Evolutionary conservation across 2,113 vertebrate species (phyloP).

Genomic region (Talpa occidentalis): DNA sequence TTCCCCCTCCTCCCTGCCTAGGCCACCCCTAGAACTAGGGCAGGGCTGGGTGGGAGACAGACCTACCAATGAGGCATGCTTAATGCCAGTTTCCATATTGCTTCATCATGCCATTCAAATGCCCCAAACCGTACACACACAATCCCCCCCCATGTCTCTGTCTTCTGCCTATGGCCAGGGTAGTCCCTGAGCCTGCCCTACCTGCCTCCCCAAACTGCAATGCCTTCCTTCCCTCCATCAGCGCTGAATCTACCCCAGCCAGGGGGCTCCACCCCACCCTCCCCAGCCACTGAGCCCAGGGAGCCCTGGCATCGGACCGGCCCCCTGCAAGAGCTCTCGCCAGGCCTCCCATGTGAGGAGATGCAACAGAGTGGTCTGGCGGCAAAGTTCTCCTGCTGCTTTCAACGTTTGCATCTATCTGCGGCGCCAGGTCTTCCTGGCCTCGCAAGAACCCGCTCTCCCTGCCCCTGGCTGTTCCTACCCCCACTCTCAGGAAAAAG

Average conservation of each 20-base stretch:
- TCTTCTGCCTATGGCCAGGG: not conserved
- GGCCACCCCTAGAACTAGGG: constrained; percentile 32
- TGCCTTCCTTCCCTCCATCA: not conserved
- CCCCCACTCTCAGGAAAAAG: not conserved
- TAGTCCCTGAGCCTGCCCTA: not conserved
- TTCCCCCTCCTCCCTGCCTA: not conserved
- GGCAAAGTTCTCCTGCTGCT: constrained; percentile 83
- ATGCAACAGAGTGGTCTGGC: constrained; percentile 80
- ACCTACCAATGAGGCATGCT: not conserved
- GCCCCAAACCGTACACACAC: constrained; percentile 19
- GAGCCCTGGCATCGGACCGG: constrained; percentile 4
- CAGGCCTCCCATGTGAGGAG: not conserved
- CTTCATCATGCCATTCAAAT: constrained; percentile 73
- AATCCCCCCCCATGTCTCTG: not conserved
- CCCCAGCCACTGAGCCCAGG: constrained; percentile 22
- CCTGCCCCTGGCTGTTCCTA: not conserved
- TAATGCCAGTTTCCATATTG: constrained; percentile 78
- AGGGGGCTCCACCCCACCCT: constrained; percentile 25
- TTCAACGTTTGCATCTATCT: constrained; percentile 28
- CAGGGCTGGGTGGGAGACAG: constrained; percentile 45
- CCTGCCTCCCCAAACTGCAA: constrained; percentile 18
- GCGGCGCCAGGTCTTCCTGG: not conserved
- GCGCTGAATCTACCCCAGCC: not conserved
- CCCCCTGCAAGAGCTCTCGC: not conserved
- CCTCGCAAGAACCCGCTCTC: not conserved